Base-by-base conservation (phyloP, 2,797 vertebrate species). In the Miichthys miiuy region DNA sequence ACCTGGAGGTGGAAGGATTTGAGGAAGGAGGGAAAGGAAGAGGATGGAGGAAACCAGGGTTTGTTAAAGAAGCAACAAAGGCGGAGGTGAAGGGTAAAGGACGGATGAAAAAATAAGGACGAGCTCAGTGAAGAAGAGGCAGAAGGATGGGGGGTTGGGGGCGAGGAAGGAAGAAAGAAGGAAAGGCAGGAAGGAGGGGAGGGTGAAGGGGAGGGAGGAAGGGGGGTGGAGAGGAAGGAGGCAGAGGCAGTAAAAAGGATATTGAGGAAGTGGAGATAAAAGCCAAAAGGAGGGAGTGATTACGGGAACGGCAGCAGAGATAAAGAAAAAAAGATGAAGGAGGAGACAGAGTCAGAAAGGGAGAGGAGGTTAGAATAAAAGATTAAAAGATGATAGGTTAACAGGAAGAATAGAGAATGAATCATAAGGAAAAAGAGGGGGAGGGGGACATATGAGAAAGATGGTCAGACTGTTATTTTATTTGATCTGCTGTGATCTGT, bases 221-320 rank as follows among this genome's bases (percentile, higher is more conserved):
- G 57, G 30, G n/a, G 7, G 65, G 0, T 56, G 84, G 79, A 87
- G 83, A 91, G 87, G 90, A 92, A 90, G 89, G 90, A 87, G 89
- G 86, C 78, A 79, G 73, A 84, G 89, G 84, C 88, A 84, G 82
- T 90, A 92, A 93, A 92, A 88, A 92, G 89, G 92, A 93, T 89
- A 94, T 91, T 92, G 92, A 93, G 92, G 92, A 94, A 94, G 89
- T 90, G 86, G 79, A 92, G 91, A 93, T 93, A 92, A 93, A 93
- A 94, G 91, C 84, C 82, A 86, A 91, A 89, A 87, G 88, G 90
- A 87, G 86, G 85, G 89, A 87, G 89, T 79, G 87, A 93, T 92
- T 91, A 91, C 84, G 72, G 88, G 89, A 92, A 92, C 72, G 62
- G 75, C 84, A 84, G 88, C 60, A 50, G 70, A 89, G 86, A 90